A percentile compares a stretch with the other conserved stretches of the same genome.
phyloP scores from a whole-genome alignment of 2,888 invertebrate genomes.

The Cybosia mesomella region DNA sequence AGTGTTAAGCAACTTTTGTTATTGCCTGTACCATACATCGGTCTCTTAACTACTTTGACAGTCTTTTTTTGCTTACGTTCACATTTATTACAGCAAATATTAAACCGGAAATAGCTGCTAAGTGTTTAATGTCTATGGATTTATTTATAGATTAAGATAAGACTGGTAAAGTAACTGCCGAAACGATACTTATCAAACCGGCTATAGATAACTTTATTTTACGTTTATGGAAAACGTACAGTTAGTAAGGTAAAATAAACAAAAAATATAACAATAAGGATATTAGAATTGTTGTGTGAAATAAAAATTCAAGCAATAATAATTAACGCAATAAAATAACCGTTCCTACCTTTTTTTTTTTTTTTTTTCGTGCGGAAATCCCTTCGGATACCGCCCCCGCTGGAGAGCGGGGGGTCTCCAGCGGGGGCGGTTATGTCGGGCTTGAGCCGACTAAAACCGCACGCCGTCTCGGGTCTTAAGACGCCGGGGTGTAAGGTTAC shows the following conservation, averaged over 20 bases:
- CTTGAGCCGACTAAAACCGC: no score
- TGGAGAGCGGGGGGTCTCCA: no score
- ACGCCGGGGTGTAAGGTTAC: no score
- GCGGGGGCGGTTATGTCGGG: no score
- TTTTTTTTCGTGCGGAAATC: no score
- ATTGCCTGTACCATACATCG: slow-evolving; percentile 25
- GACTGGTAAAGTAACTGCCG: background rate
- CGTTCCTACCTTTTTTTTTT: no score
- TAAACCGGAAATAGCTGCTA: slow-evolving; percentile 50
- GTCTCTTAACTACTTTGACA: slow-evolving; percentile 34
- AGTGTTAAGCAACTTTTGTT: background rate
- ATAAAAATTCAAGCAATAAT: no score
- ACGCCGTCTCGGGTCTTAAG: no score
- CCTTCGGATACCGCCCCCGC: no score
- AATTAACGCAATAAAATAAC: no score
- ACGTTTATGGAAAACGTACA: background rate
- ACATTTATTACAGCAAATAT: slow-evolving; percentile 49
- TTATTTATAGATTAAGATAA: slow-evolving; percentile 34
- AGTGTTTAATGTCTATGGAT: slow-evolving; percentile 39
- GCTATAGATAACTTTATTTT: background rate
- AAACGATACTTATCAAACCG: background rate
- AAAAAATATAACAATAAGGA: background rate
- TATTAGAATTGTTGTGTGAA: no score
- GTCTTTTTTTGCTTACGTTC: slow-evolving; percentile 18
- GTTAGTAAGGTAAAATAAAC: background rate